Evolutionary conservation across 2,797 vertebrate genomes (phyloP).

Genomic region (Parotocinclus haroldoi): DNA sequence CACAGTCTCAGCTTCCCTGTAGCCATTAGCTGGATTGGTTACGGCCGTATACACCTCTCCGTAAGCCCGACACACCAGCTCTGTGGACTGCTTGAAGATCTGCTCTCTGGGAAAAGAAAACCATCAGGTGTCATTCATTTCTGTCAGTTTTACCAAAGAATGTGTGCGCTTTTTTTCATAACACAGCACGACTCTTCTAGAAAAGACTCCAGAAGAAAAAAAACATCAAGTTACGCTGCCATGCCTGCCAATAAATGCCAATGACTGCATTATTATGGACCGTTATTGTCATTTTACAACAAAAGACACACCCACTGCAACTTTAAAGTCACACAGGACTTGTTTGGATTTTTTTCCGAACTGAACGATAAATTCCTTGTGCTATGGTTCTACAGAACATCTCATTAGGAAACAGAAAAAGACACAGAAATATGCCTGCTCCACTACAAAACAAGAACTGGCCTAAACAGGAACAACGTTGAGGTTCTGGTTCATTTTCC

Average conservation of each 20-base stretch:
- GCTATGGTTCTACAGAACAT: background rate
- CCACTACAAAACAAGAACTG: background rate
- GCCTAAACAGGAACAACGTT: background rate
- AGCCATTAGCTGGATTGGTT: conserved; percentile 76
- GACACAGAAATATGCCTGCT: background rate
- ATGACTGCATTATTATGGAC: too few relatives aligned
- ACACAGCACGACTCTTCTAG: too few relatives aligned
- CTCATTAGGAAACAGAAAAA: background rate
- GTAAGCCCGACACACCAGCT: conserved; percentile 91
- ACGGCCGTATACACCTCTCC: conserved; percentile 83
- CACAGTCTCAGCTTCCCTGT: conserved; percentile 84
- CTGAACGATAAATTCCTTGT: background rate
- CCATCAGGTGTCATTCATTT: too few relatives aligned
- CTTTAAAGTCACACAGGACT: too few relatives aligned
- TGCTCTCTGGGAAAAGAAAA: conserved; percentile 76
- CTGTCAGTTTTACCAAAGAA: too few relatives aligned
- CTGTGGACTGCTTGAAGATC: conserved; percentile 91
- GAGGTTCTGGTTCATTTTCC: background rate
- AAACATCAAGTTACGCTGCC: too few relatives aligned
- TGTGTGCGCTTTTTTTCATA: too few relatives aligned
- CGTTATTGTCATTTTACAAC: too few relatives aligned
- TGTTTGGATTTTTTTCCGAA: background rate
- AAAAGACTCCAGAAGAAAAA: too few relatives aligned
- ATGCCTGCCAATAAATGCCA: too few relatives aligned
- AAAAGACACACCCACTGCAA: too few relatives aligned